Conservation (phyloP, 2,113 vertebrate species). For the Indicator maculatus region DNA sequence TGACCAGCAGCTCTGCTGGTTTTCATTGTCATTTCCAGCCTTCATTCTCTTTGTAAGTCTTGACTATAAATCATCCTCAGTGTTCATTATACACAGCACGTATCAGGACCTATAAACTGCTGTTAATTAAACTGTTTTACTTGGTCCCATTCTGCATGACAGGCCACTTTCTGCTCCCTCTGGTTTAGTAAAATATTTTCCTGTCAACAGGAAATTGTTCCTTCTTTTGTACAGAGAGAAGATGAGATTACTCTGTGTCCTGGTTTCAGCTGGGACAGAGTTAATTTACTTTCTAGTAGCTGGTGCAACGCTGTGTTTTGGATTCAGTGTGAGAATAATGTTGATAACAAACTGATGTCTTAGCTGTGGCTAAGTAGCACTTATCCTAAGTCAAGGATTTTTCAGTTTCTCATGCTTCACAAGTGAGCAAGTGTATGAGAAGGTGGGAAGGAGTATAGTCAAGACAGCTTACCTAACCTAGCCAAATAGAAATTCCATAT, state of each 20-base stretch:
- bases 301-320: no score
- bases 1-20: neutral
- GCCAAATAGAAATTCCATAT: neutral
- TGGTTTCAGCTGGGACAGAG: no score
- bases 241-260: neutral
- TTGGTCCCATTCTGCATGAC: neutral
- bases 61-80: slow-evolving; percentile 3
- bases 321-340: no score
- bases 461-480: neutral
- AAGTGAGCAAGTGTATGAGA: neutral
- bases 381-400: no score
- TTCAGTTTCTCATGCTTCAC: no score
- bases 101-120: neutral
- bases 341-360: no score
- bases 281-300: no score
- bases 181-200: neutral
- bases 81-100: neutral
- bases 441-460: neutral
- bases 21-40: neutral
- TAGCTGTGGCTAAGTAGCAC: no score
- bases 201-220: slow-evolving; percentile 34
- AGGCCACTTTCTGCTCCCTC: neutral
- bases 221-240: neutral
- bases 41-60: neutral
- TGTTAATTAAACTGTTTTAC: slow-evolving; percentile 31